These are phyloP conservation scores for Drosophila greeni DNA, from an alignment of 2,888 invertebrate species.

Conservation along the genomic window DNA sequence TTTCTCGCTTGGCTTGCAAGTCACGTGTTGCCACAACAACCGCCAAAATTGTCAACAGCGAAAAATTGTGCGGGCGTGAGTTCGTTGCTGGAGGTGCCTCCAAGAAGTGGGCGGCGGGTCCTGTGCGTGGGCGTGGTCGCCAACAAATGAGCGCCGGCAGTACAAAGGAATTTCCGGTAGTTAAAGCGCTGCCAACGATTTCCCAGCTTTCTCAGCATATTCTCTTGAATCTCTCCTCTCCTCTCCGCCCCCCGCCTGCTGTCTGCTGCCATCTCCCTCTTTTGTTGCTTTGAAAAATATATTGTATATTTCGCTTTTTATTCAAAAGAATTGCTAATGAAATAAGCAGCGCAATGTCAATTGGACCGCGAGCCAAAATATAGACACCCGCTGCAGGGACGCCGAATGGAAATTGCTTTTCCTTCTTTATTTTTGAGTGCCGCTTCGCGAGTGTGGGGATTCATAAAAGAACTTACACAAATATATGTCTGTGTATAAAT, in stretches of 20 bases:
- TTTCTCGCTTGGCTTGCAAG: constrained; percentile 64
- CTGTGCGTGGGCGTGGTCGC: constrained; percentile 41
- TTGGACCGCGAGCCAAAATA: constrained; percentile 25
- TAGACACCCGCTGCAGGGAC: constrained; percentile 31
- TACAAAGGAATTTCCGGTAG: constrained; percentile 74
- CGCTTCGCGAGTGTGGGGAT: constrained; percentile 44
- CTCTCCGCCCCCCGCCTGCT: neutral
- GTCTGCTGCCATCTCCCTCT: constrained; percentile 10
- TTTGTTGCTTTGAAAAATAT: constrained; percentile 24
- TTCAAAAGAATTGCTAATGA: constrained; percentile 69
- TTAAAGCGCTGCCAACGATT: constrained; percentile 63
- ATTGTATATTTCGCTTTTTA: constrained; percentile 42
- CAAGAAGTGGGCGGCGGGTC: constrained; percentile 19
- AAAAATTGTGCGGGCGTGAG: constrained; percentile 73
- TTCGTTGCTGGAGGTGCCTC: constrained; percentile 47
- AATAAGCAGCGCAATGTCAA: constrained; percentile 57
- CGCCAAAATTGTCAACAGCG: constrained; percentile 74
- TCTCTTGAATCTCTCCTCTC: constrained; percentile 28
- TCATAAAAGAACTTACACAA: constrained; percentile 61
- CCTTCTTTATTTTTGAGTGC: constrained; percentile 37
- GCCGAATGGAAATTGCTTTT: constrained; percentile 13
- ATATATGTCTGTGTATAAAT: constrained; percentile 66
- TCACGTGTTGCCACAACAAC: constrained; percentile 73
- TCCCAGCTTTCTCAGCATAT: constrained; percentile 54
- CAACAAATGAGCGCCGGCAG: constrained; percentile 64